Evolutionary conservation across 2,888 invertebrate genomes (phyloP), one percentile per base, ranked within the genome.

Genomic region (Andrena minutula): DNA sequence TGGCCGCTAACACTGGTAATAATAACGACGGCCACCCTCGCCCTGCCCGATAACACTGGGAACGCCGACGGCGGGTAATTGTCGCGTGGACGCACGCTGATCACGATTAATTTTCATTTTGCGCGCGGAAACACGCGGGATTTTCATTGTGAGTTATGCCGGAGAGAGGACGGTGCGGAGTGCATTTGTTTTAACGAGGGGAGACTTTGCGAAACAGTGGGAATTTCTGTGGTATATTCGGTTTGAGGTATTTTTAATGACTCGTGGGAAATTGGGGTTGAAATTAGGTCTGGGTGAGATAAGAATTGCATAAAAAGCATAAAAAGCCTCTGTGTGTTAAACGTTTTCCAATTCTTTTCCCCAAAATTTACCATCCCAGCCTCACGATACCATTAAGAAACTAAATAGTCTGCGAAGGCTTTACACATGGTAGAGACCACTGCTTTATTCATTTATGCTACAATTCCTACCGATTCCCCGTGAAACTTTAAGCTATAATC

Each of bases 21-120:
- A 79, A 79, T 66, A 79, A 79, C 79, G 56, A 82, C 71, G 66
- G 75, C 63, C 71, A 68, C 64, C 47, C 56, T 16, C 8, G 58
- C 35, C 35, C 23, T 12, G 16, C 23, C 28, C 28, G 32, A 16
- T 61, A 53, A 30, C 26, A 60, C 16, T 10, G 74, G 79, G 49
- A 49, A 63, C 41, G 63, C 8, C 51, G n/a, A 4, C 20, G 20
- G 32, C 35, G 12, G 26, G 60, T 64, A 63, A 77, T 72, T 69
- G 77, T 58, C 60, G n/a, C 73, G 26, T 30, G 53, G 49, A 32
- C 20, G 35, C 49, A 8, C 56, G n/a, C 32, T 47, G 72, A 63
- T 68, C 63, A 10, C 72, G 49, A 73, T 77, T 72, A 49, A 77
- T 77, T 56, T 23, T 61, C 49, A 58, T 60, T 23, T 10, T 10